Evolutionary conservation across 2,888 invertebrate genomes (phyloP), one percentile per base, ranked within the genome.

Genomic region (Cataglyphis albicans): DNA sequence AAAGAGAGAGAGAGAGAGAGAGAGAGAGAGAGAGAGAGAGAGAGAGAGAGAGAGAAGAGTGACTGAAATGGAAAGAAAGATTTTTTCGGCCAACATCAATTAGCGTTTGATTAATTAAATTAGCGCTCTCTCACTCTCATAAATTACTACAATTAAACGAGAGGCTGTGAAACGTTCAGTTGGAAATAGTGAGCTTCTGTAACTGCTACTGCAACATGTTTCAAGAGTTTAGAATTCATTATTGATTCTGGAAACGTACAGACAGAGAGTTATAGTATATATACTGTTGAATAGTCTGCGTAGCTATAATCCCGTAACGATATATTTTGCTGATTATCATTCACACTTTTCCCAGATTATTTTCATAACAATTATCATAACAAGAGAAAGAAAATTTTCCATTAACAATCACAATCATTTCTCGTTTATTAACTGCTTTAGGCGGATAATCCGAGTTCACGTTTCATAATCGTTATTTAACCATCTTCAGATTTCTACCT

Each of bases 201-300:
- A 70, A 70, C 29, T 67, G 55, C 44, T 32, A 32, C 32, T 21
- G 76, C 76, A 29, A 44, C 59, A 80, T 35, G 18, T 59, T 18
- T 32, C 44, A 35, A 70, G 70, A 80, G 70, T 70, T 78, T 44
- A 70, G 70, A 80, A 80, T 80, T 80, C 59, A 70, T 80, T 80
- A 70, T 44, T 35, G 25, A 3, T 41, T 44, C 32, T 70, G 59
- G 68, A 78, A 68, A 78, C 21, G 57, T 25, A 65, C 32, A 59
- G 59, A 35, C 59, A 41, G 68, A 68, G 55, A 68, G 55, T 57
- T 41, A 55, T 29, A 41, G 9, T 15, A 41, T 70, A 21, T 21
- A 59, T 32, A 55, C 41, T n/a, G 18, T 18, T 44, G 32, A 70
- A 70, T 32, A 44, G 21, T 44, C 65, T 12, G 35, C n/a, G 32